Evolutionary conservation across 1,140 invertebrate genomes (phyloP).

Genomic region (Venturia canescens): DNA sequence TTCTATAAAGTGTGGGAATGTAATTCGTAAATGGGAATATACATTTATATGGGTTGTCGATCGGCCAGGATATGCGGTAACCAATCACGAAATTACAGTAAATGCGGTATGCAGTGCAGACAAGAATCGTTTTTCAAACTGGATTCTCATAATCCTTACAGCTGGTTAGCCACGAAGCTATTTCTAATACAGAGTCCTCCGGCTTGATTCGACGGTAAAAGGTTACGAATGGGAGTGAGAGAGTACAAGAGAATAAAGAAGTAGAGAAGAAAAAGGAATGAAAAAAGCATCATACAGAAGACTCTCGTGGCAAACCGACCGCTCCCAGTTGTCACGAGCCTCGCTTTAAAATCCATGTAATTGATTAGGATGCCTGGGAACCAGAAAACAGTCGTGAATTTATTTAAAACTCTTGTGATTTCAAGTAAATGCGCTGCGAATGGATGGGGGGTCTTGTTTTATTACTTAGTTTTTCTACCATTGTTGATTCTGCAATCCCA

Average conservation of each 20-base stretch:
- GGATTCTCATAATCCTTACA: conserved; percentile 41
- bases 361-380: conserved; percentile 55
- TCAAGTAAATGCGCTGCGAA: not conserved
- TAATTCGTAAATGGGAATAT: not conserved
- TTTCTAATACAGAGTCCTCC: conserved; percentile 42
- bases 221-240: conserved; percentile 14
- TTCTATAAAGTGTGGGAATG: conserved; percentile 19
- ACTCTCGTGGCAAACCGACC: conserved; percentile 31
- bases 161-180: conserved; percentile 44
- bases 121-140: conserved; percentile 38
- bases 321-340: conserved; percentile 49
- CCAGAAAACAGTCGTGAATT: conserved; percentile 43
- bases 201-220: not conserved
- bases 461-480: not conserved
- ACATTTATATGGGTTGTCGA: not conserved
- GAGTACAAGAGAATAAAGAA: not conserved
- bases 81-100: conserved; percentile 36
- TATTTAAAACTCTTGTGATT: not conserved
- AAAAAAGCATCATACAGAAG: conserved; percentile 3
- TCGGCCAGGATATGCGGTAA: conserved; percentile 6
- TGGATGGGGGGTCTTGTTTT: not conserved
- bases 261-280: not conserved
- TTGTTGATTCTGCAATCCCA: not conserved
- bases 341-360: conserved; percentile 53
- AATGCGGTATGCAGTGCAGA: not conserved